Evolutionary conservation across 1,140 invertebrate genomes (phyloP), one percentile per base, ranked within the genome.

Genomic region (Calycopis cecrops): DNA sequence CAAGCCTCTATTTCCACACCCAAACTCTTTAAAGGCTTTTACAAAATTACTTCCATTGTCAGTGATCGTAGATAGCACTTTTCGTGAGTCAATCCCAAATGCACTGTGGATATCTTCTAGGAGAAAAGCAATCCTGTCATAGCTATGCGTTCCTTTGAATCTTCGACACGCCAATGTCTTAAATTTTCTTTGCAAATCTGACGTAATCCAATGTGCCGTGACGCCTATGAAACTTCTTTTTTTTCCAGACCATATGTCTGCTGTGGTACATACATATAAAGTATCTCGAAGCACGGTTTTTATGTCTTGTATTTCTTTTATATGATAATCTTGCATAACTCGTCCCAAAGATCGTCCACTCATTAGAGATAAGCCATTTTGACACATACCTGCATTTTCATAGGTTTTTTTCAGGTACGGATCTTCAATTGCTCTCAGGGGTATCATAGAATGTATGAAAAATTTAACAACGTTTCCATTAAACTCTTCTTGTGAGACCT

Each of bases 11-110:
- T 48, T 17, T 47, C 52, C 38, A 62, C 48, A 14, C 63, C n/a
- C 59, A 51, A 61, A 65, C 17, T 59, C 54, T 59, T 65, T 65
- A 55, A 61, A 65, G 4, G 59, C 59, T 34, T 65, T 58, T 9
- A 59, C 48, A 37, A 65, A 61, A 57, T 61, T 65, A 21, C 14
- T 47, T 10, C 53, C 53, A 50, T 50, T 61, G 40, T 65, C 56
- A 34, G 63, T 61, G 16, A 59, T 44, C 12, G 52, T 52, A 12
- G 58, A 37, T 34, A 57, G 16, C 12, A 64, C 49, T 55, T 60
- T 59, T 44, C 8, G 35, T 1, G 40, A 52, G 11, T 55, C 48
- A 8, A 64, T 16, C 33, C 44, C 53, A 59, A 57, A 64, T 55
- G 49, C 55, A 47, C 28, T 2, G 35, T 59, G 50, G 3, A 59